Base-by-base conservation (phyloP, 2,113 vertebrate genomes). In the Gasterosteus aculeatus region DNA sequence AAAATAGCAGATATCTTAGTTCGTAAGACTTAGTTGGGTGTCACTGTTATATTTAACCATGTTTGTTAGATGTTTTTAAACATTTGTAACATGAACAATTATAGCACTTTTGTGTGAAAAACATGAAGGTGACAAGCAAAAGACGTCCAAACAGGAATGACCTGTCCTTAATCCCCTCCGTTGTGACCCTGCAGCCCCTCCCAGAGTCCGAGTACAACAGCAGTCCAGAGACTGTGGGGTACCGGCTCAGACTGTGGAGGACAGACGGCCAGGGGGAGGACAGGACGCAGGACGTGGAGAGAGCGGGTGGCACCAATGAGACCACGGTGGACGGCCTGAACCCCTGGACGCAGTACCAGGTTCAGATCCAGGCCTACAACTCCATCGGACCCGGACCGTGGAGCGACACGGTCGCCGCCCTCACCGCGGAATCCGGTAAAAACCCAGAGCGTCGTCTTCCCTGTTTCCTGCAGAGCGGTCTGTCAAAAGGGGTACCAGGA, bases 281-380 rank as follows among this genome's bases (percentile, higher is more conserved):
- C 1, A 85, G 91, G 76, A 73, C 33, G 0, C 93, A 93, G 77
- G 89, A 95, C 6, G 12, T 96, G 29, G 80, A 95, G 87, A 93
- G 94, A 1, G 69, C 15, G 10, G 83, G 7, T 4, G 93, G 91
- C 6, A 22, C 67, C 59, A 73, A 22, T 26, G 95, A 98, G 77
- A 91, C 89, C 88, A 95, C 95, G 0, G 3, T 97, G 0, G 97
- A 97, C 78, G 95, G 93, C 8, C 93, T 99, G 80, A 94, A 94
- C 77, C 96, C 97, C 78, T 98, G 96, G 96, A 95, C 95, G 0
- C 94, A 96, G 59, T 99, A 99, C 2, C 95, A 96, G 51, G 90
- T 97, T 59, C 95, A 96, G 91, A 91, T 98, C 82, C 97, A 99
- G 81, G 96, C 96, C 41, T 97, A 95, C 91, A 99, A 99, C 19